These are phyloP conservation scores for Myiozetetes cayanensis DNA, from an alignment of 2,113 vertebrate genomes.

Conservation along the genomic window DNA sequence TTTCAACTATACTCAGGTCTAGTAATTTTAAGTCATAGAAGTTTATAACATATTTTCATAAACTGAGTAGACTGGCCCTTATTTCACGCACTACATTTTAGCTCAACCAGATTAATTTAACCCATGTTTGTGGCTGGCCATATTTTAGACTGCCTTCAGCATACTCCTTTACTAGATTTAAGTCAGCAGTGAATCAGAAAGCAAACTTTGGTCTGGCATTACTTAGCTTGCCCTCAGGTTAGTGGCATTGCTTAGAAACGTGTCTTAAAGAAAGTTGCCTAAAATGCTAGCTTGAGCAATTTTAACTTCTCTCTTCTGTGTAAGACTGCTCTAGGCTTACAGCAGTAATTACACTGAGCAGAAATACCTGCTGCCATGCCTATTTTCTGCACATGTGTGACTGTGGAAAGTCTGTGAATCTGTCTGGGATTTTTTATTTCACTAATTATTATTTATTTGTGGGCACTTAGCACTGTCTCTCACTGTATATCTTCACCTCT, in stretches of 20 bases:
- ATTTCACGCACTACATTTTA: constrained; percentile 37
- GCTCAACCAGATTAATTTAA: constrained; percentile 46
- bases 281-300: constrained; percentile 19
- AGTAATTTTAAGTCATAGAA: constrained; percentile 10
- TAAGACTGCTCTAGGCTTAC: not conserved
- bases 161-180: constrained; percentile 26
- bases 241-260: constrained; percentile 3
- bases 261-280: constrained; percentile 11
- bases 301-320: constrained; percentile 6
- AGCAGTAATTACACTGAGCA: not conserved
- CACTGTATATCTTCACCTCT: not conserved
- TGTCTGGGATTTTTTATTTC: not conserved
- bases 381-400: not conserved
- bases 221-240: constrained; percentile 16
- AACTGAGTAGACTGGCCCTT: not conserved
- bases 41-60: constrained; percentile 32
- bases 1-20: not conserved
- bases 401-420: not conserved
- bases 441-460: not conserved
- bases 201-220: not conserved
- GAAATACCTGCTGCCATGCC: not conserved
- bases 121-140: not conserved
- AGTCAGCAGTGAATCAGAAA: constrained; percentile 47
- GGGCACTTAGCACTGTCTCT: fast-evolving
- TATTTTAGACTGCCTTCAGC: constrained; percentile 36